These are phyloP conservation scores for Eriocheir sinensis DNA, from an alignment of 1,140 invertebrate species.

Conservation along the genomic window DNA sequence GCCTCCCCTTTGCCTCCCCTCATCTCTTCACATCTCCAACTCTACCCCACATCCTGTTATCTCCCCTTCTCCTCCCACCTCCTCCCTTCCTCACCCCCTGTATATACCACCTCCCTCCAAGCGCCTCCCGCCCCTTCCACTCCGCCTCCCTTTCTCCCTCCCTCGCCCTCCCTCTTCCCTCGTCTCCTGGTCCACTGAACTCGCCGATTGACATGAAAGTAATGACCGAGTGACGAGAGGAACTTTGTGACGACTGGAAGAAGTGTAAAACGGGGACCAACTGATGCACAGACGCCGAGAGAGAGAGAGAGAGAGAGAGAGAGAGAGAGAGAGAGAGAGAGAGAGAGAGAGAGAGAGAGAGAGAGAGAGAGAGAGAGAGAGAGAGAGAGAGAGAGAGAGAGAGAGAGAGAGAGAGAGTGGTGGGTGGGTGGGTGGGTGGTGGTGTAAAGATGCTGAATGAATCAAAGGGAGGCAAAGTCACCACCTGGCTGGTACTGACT, in stretches of 20 bases:
- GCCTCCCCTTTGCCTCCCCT: neutral
- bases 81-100: neutral
- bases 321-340: conserved; percentile 2
- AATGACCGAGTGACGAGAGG: neutral
- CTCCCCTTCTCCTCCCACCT: neutral
- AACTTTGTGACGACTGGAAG: neutral
- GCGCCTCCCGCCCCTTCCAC: neutral
- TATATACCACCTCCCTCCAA: neutral
- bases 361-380: conserved; percentile 20
- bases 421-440: no score
- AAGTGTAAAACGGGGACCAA: neutral
- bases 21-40: neutral
- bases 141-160: neutral
- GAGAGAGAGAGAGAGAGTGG: no score
- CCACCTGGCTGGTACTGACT: no score
- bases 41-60: neutral
- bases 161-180: neutral
- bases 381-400: neutral
- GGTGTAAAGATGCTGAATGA: no score
- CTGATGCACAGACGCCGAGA: neutral
- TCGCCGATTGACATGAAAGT: neutral
- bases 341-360: conserved; percentile 7
- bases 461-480: no score
- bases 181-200: no score
- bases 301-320: conserved; percentile 19